Conservation (phyloP, 2,888 invertebrate genomes). For the Prenolepis imparis region DNA sequence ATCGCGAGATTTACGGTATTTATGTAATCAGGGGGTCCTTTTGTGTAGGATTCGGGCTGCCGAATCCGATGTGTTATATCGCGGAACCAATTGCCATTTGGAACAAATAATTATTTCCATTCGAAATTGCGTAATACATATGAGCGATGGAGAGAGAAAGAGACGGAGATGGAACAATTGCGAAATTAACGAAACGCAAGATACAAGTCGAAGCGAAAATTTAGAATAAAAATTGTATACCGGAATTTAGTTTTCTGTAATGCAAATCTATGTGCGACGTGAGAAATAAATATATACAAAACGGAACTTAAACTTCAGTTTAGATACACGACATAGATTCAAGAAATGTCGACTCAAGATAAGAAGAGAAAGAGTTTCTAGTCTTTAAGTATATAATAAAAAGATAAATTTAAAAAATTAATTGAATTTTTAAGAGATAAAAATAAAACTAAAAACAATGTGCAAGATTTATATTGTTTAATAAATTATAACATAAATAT, state of each 20-base stretch:
- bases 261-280: neutral
- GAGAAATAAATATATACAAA: neutral
- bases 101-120: conserved; percentile 36
- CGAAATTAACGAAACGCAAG: conserved; percentile 24
- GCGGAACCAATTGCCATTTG: conserved; percentile 31
- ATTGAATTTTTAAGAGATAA: neutral
- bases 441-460: neutral
- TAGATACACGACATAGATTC: neutral
- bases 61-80: conserved; percentile 21
- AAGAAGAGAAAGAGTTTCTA: neutral
- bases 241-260: neutral
- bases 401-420: neutral
- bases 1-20: conserved; percentile 42
- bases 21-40: conserved; percentile 31
- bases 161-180: neutral
- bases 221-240: neutral
- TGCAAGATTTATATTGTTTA: neutral
- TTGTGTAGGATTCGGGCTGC: conserved; percentile 12
- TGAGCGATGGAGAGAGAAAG: neutral
- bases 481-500: conserved; percentile 5
- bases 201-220: conserved; percentile 19
- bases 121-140: neutral
- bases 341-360: neutral
- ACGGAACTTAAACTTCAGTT: neutral
- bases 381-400: neutral